A percentile compares a stretch with the other conserved stretches of the same genome.
These are phyloP conservation scores for Spea bombifrons DNA, from an alignment of 2,113 vertebrate species.

Conservation along the genomic window DNA sequence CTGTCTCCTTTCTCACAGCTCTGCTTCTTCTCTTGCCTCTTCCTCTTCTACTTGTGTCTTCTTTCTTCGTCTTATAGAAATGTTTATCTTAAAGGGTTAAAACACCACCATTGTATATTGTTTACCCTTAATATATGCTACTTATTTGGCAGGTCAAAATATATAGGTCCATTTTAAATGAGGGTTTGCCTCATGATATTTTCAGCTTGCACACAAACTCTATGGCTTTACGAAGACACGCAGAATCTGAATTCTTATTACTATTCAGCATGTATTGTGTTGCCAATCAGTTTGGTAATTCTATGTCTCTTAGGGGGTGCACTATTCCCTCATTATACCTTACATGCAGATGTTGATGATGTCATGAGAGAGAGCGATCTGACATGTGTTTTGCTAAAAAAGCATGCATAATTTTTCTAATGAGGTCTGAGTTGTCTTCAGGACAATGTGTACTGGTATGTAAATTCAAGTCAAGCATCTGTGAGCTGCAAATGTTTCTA, in stretches of 20 bases:
- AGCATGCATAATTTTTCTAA: slow-evolving; percentile 37
- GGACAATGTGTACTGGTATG: slow-evolving; percentile 22
- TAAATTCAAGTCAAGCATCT: slow-evolving; percentile 38
- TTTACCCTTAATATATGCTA: too few relatives aligned
- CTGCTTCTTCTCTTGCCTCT: too few relatives aligned
- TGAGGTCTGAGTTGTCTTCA: slow-evolving; percentile 16
- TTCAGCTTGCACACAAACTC: too few relatives aligned
- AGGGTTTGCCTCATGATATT: too few relatives aligned
- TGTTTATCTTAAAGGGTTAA: too few relatives aligned
- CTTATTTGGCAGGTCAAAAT: too few relatives aligned
- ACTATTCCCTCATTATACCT: slow-evolving; percentile 9
- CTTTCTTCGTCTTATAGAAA: too few relatives aligned
- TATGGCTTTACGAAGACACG: too few relatives aligned
- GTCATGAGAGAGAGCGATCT: slow-evolving; percentile 30
- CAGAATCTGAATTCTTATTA: not conserved
- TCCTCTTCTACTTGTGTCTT: too few relatives aligned
- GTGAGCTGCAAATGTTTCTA: slow-evolving; percentile 41
- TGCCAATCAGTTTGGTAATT: slow-evolving; percentile 21
- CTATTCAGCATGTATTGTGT: slow-evolving; percentile 22
- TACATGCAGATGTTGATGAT: slow-evolving; percentile 33
- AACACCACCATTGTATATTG: too few relatives aligned
- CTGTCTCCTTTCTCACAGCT: too few relatives aligned
- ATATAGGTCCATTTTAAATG: too few relatives aligned
- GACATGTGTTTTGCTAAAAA: slow-evolving; percentile 35
- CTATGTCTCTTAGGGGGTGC: slow-evolving; percentile 15